Evolutionary conservation across 2,888 invertebrate genomes (phyloP), one percentile per base, ranked within the genome.

Genomic region (Patella caerulea): DNA sequence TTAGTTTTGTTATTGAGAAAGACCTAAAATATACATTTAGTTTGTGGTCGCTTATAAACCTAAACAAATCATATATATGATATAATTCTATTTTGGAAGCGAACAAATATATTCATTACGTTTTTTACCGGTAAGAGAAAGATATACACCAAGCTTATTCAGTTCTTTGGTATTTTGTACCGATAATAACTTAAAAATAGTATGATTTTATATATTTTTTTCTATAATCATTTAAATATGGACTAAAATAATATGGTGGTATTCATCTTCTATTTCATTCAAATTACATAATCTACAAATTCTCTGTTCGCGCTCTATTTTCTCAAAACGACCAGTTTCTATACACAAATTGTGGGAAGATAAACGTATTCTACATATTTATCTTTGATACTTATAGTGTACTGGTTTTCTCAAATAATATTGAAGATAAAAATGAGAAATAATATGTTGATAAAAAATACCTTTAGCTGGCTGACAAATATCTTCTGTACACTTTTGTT

Each of bases 251-350:
- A 75, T 71, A 53, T 54, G 55, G 71, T 75, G 71, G 24, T 71
- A 75, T n/a, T 75, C 75, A 24, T 75, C 71, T 52, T 75, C 70
- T 54, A 71, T 71, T 54, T 75, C 75, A 17, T 52, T 24, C 9
- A 45, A 7, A 15, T 75, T 54, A n/a, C 75, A 75, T 14, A 65
- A 12, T 45, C 17, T 24, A 69, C 74, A 75, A 19, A 53, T 75
- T 71, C 75, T 75, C 5, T 71, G 15, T 17, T 34, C 12, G 52
- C 71, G 45, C 11, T 70, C 52, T 34, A 70, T 75, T 14, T 71
- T 70, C n/a, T 45, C 54, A 45, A 70, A 70, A 17, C 75, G 29
- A 19, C 70, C 75, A 4, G 75, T 54, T 71, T 34, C 75, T 15
- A 75, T 75, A 4, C 19, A 71, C 19, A 75, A 19, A 14, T 34